These are phyloP conservation scores for Menura novaehollandiae DNA, from an alignment of 2,113 vertebrate genomes.

Conservation along the genomic window DNA sequence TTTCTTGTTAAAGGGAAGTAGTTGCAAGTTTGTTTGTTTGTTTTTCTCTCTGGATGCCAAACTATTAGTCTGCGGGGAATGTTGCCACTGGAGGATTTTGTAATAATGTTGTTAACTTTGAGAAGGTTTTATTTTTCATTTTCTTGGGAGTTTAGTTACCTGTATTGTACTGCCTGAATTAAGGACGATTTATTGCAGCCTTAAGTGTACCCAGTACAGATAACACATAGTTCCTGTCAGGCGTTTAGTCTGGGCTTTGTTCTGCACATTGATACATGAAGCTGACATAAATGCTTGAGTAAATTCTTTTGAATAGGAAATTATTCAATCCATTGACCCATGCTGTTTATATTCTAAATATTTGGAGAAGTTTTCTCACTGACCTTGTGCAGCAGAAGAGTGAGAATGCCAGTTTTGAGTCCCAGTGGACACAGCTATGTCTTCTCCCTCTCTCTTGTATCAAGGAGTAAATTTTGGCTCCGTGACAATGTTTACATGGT, in stretches of 20 bases:
- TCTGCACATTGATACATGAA: neutral
- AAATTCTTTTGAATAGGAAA: neutral
- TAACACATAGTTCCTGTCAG: neutral
- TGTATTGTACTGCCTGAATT: neutral
- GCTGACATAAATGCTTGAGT: neutral
- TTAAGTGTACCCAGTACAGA: neutral
- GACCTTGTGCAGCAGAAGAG: neutral
- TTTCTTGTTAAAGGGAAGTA: neutral
- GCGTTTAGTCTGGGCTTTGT: neutral
- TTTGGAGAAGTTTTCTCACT: neutral
- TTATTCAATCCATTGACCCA: neutral
- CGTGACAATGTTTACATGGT: accelerated
- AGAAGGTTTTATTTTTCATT: neutral
- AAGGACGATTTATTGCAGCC: neutral
- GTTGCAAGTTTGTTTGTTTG: neutral
- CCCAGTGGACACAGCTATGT: neutral
- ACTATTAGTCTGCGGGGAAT: neutral
- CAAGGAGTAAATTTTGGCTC: neutral
- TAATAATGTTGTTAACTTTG: neutral
- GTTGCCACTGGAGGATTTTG: neutral
- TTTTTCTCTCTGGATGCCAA: neutral
- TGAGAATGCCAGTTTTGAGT: neutral
- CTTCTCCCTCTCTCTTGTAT: neutral
- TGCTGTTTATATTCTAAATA: neutral
- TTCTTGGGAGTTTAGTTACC: neutral